phyloP scores from a whole-genome alignment of 2,797 vertebrate species.

The Sebastes kiyomatsui region DNA sequence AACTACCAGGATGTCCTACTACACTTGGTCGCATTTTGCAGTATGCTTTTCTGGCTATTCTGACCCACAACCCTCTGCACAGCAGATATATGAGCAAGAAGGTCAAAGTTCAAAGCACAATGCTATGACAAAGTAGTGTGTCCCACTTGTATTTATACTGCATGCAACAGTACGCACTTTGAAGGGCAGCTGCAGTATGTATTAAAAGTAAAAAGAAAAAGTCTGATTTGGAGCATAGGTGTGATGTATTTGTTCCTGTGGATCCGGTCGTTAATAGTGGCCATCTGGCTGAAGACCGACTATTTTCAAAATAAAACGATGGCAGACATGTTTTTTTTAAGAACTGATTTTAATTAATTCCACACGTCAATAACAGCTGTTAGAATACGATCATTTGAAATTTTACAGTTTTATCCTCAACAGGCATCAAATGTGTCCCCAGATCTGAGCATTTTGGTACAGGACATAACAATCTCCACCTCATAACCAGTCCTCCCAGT shows the following conservation, averaged over 20 bases:
- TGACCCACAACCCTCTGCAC: no score
- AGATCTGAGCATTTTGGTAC: conserved; percentile 73
- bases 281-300: background rate
- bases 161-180: no score
- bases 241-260: background rate
- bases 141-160: no score
- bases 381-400: conserved; percentile 82
- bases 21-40: no score
- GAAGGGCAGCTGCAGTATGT: no score
- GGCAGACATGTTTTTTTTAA: conserved; percentile 73
- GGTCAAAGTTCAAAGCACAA: no score
- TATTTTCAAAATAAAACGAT: conserved; percentile 53
- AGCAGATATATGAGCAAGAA: no score
- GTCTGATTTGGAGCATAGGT: no score
- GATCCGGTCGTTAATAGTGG: background rate
- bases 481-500: conserved; percentile 50
- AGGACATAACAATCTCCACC: conserved; percentile 67
- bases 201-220: no score
- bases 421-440: conserved; percentile 76
- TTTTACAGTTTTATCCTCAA: conserved; percentile 81
- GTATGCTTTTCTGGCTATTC: no score
- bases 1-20: no score
- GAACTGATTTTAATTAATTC: conserved; percentile 87
- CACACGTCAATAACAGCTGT: conserved; percentile 87
- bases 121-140: no score